phyloP scores from a whole-genome alignment of 2,888 invertebrate species.

The Chloroclysta siterata region DNA sequence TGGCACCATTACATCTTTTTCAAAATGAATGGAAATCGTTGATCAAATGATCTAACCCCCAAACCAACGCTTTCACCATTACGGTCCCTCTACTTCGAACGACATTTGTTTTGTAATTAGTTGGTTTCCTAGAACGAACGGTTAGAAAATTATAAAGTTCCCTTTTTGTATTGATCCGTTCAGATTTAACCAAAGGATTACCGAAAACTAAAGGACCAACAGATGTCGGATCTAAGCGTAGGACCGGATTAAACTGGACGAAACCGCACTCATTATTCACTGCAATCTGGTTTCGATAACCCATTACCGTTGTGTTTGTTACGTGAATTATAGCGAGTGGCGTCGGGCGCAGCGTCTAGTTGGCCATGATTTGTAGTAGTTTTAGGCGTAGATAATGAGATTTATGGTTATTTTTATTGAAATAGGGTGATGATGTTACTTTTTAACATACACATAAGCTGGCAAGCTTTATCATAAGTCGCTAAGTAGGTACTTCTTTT shows the following conservation, averaged over 20 bases:
- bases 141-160: background rate
- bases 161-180: slow-evolving; percentile 5
- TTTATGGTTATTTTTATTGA: slow-evolving; percentile 49
- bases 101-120: no score
- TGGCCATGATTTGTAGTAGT: slow-evolving; percentile 54
- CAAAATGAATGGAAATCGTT: no score
- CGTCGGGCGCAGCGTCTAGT: slow-evolving; percentile 43
- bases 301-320: slow-evolving; percentile 50
- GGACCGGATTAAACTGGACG: slow-evolving; percentile 23
- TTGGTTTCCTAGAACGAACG: background rate
- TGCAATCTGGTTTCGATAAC: slow-evolving; percentile 55
- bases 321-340: slow-evolving; percentile 48
- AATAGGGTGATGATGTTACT: slow-evolving; percentile 18
- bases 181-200: slow-evolving; percentile 22
- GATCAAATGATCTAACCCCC: no score
- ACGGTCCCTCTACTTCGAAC: background rate
- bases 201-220: slow-evolving; percentile 5
- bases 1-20: no score
- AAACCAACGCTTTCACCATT: background rate
- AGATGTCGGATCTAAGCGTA: slow-evolving; percentile 21
- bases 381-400: slow-evolving; percentile 53
- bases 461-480: background rate
- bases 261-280: slow-evolving; percentile 34
- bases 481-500: background rate
- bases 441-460: no score